Conservation (phyloP, 1,140 invertebrate genomes). For the Cotesia chilonis region DNA sequence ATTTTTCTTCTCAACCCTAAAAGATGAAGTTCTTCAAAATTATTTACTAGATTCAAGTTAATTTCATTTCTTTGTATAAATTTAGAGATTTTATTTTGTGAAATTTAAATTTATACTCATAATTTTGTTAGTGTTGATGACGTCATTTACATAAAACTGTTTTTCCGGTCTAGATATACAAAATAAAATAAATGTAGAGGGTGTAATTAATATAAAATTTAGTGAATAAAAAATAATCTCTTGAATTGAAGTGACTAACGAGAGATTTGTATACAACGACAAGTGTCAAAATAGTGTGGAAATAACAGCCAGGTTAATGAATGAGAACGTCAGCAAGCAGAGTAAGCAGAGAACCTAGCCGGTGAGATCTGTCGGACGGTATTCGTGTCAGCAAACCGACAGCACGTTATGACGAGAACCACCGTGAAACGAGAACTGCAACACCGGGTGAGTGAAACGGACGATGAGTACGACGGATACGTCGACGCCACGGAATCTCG, state of each 20-base stretch:
- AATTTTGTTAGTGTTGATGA: no score
- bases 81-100: no score
- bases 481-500: constrained; percentile 37
- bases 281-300: constrained; percentile 12
- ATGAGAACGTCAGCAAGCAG: constrained; percentile 6
- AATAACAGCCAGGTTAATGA: constrained; percentile 7
- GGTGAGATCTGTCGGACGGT: constrained; percentile 1
- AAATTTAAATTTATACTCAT: no score
- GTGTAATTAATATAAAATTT: no score
- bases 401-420: constrained; percentile 24
- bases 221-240: background rate
- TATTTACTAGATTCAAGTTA: no score
- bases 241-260: background rate
- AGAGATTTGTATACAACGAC: constrained; percentile 5
- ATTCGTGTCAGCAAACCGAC: constrained; percentile 37
- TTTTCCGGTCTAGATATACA: no score
- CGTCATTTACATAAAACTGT: no score
- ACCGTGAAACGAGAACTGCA: constrained; percentile 29
- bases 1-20: no score
- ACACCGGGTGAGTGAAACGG: no score
- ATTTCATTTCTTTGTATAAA: no score
- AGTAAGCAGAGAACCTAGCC: background rate
- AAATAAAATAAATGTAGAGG: no score
- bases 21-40: no score
- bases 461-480: constrained; percentile 14